A percentile compares a stretch with the other conserved stretches of the same genome.
These are phyloP conservation scores for Diploscapter pachys DNA, from an alignment of 1,140 invertebrate species.

Conservation along the genomic window DNA sequence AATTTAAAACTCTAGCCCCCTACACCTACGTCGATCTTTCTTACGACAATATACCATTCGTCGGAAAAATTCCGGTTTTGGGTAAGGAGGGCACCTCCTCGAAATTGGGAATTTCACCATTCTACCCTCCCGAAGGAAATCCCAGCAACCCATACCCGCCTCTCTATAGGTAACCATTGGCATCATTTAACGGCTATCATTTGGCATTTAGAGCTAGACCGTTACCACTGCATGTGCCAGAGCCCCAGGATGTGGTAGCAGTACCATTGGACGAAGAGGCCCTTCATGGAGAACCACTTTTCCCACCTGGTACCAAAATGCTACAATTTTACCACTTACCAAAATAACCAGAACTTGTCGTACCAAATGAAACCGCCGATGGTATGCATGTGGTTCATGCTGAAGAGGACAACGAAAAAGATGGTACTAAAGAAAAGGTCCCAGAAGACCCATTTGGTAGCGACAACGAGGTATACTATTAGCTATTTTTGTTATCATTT, in stretches of 20 bases:
- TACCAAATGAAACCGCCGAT: constrained; percentile 13
- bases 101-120: constrained; percentile 34
- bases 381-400: background rate
- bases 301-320: constrained; percentile 25
- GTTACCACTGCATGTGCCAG: constrained; percentile 40
- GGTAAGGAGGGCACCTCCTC: constrained; percentile 43
- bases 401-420: constrained; percentile 22
- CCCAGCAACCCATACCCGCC: constrained; percentile 41
- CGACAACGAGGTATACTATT: constrained; percentile 4
- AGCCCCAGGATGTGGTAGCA: constrained; percentile 44
- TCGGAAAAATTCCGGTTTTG: constrained; percentile 41
- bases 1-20: constrained; percentile 16
- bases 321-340: no score
- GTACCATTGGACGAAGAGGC: constrained; percentile 45
- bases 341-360: constrained; percentile 5
- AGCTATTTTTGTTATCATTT: no score
- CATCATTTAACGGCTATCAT: background rate
- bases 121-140: constrained; percentile 39
- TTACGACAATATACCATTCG: constrained; percentile 44
- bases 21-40: constrained; percentile 42
- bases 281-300: constrained; percentile 43
- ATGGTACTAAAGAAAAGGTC: constrained; percentile 5
- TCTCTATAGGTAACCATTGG: constrained; percentile 30
- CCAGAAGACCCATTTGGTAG: constrained; percentile 24
- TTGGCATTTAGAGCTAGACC: constrained; percentile 36